Evolutionary conservation across 2,888 invertebrate species (phyloP).

Genomic region (Smittia sp.): DNA sequence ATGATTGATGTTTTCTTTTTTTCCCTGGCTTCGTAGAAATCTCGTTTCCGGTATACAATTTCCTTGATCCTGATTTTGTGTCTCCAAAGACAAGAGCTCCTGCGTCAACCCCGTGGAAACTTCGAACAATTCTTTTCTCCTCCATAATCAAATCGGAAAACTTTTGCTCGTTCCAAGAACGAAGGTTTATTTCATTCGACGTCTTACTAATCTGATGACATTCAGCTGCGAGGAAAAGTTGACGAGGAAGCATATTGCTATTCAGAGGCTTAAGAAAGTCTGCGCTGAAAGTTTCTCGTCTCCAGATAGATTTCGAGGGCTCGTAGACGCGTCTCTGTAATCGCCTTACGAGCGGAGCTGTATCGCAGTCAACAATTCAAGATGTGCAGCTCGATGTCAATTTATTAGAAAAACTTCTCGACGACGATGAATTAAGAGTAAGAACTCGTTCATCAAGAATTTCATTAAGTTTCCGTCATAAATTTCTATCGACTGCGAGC

Average conservation of each 20-base stretch:
- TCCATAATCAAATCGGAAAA: constrained; percentile 1
- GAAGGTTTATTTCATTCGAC: no score
- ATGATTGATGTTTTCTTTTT: background rate
- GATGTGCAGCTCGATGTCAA: background rate
- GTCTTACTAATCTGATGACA: background rate
- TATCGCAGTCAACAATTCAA: background rate
- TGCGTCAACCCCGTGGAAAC: background rate
- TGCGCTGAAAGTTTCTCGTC: background rate
- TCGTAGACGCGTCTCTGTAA: background rate
- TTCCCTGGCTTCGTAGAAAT: background rate
- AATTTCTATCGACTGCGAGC: no score
- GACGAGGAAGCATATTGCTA: background rate
- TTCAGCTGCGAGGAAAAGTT: background rate
- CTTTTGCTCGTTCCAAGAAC: background rate
- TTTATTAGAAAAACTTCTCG: background rate
- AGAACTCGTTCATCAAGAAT: no score
- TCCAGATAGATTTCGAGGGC: background rate
- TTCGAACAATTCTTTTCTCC: background rate
- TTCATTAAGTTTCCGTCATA: no score
- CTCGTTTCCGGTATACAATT: background rate
- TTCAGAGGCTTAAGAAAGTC: background rate
- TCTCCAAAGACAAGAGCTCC: no score
- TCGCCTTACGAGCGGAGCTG: background rate
- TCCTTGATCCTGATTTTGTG: background rate
- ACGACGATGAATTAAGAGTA: no score